These are phyloP conservation scores for Archaeoteleia sp. DNA, from an alignment of 2,888 invertebrate species.

Conservation along the genomic window DNA sequence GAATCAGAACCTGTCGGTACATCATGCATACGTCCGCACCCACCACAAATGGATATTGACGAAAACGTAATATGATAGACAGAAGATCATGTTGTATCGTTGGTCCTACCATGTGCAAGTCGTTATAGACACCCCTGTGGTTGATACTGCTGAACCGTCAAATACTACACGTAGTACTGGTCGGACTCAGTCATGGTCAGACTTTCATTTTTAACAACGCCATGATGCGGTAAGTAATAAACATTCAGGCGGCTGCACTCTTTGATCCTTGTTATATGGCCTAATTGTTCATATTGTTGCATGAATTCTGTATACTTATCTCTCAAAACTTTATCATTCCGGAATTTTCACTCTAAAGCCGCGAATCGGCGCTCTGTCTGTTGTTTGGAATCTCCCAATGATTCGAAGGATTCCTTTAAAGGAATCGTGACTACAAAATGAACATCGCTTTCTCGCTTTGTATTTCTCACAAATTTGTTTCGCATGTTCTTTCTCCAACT, in stretches of 20 bases:
- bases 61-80: constrained; percentile 50
- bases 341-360: constrained; percentile 9
- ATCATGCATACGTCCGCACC: constrained; percentile 61
- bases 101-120: constrained; percentile 53
- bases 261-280: too few species aligned
- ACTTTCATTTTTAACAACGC: constrained; percentile 36
- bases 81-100: constrained; percentile 50
- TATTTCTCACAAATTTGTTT: constrained; percentile 9
- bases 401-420: constrained; percentile 3
- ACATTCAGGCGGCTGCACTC: too few species aligned
- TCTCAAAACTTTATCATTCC: constrained; percentile 1
- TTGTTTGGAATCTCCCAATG: constrained; percentile 14
- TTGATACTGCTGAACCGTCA: constrained; percentile 57
- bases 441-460: constrained; percentile 3
- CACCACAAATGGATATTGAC: constrained; percentile 47
- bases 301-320: constrained; percentile 13
- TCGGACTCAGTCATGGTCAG: too few species aligned
- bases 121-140: constrained; percentile 57
- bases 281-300: constrained; percentile 13
- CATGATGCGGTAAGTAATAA: constrained; percentile 20
- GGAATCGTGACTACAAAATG: constrained; percentile 13
- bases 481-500: constrained; percentile 7
- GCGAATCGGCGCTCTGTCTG: constrained; percentile 7
- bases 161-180: constrained; percentile 62
- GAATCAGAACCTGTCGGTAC: constrained; percentile 52